Evolutionary conservation across 2,113 vertebrate genomes (phyloP).

Genomic region (Larimichthys polyactis): DNA sequence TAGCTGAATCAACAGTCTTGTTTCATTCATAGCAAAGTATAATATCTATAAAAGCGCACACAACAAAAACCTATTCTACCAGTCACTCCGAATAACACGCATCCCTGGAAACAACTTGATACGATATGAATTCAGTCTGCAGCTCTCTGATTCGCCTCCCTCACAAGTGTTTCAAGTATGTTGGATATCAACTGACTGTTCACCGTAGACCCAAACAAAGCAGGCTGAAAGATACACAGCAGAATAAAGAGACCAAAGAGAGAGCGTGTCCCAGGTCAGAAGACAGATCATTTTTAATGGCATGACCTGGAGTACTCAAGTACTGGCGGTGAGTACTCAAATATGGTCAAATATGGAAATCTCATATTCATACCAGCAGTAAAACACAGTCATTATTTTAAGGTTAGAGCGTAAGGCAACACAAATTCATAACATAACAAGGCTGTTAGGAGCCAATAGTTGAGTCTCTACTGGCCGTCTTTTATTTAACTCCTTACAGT

Average conservation of each 20-base stretch:
- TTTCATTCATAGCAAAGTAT: too few relatives aligned
- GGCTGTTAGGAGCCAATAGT: background rate
- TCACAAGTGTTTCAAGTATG: background rate
- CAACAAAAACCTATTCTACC: background rate
- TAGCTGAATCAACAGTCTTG: background rate
- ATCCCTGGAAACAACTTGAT: background rate
- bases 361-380: too few relatives aligned
- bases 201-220: background rate
- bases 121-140: background rate
- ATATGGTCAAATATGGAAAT: too few relatives aligned
- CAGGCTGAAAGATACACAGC: background rate
- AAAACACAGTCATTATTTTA: too few relatives aligned
- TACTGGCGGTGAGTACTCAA: too few relatives aligned
- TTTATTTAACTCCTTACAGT: background rate
- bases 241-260: background rate
- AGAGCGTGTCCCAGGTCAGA: background rate
- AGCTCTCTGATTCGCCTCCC: background rate
- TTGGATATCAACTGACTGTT: background rate
- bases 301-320: background rate
- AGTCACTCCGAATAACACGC: background rate
- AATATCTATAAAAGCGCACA: background rate
- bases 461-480: too few relatives aligned
- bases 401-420: too few relatives aligned
- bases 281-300: background rate
- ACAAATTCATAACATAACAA: background rate